Evolutionary conservation across 2,113 vertebrate genomes (phyloP).

Genomic region (Enhydra lutris): DNA sequence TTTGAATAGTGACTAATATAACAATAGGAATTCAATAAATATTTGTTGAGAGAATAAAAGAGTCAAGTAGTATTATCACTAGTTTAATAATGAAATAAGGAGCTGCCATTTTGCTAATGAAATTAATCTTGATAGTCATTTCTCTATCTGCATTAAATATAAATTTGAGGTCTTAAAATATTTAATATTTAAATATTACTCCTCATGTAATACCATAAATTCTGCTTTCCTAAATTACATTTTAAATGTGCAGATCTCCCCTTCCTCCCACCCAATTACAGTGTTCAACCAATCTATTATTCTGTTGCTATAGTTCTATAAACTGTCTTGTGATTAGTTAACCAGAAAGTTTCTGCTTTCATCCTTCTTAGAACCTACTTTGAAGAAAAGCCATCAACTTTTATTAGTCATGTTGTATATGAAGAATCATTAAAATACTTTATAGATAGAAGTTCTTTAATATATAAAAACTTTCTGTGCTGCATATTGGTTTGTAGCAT

Average conservation of each 20-base stretch:
- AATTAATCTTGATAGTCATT: constrained; percentile 39
- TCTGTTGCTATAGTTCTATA: neutral
- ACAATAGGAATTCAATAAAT: neutral
- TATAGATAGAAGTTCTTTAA: neutral
- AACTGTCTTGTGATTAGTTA: neutral
- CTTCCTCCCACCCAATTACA: neutral
- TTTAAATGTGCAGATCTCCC: neutral
- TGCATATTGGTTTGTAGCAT: neutral
- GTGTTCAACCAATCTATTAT: neutral
- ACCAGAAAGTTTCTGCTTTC: neutral
- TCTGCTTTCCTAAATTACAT: constrained; percentile 35
- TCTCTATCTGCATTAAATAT: constrained; percentile 37
- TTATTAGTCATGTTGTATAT: neutral
- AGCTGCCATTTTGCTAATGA: neutral
- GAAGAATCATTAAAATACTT: neutral
- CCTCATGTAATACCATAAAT: constrained; percentile 10
- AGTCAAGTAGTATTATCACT: neutral
- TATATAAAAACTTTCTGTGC: neutral
- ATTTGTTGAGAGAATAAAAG: constrained; percentile 3
- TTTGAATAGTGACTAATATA: neutral
- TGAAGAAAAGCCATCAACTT: neutral
- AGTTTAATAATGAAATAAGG: neutral
- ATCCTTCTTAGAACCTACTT: neutral
- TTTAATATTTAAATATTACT: constrained; percentile 52
- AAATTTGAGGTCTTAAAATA: constrained; percentile 33